A percentile compares a stretch with the other conserved stretches of the same genome.
Conservation (phyloP, 2,888 invertebrate species). For the Cryptophagus acutangulus region DNA sequence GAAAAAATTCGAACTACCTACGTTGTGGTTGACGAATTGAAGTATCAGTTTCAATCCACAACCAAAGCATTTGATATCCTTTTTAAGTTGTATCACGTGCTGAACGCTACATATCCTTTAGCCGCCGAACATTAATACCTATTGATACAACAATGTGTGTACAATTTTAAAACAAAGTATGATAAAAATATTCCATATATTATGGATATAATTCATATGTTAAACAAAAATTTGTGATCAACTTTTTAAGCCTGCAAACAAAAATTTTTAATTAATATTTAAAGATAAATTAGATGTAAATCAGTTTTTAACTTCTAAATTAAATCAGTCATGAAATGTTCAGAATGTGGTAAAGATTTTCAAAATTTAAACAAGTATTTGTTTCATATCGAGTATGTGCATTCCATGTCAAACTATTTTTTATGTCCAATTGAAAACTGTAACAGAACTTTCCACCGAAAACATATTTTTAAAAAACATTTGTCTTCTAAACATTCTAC, state of each 20-base stretch:
- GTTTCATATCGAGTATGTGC: conserved; percentile 8
- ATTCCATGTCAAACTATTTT: conserved; percentile 6
- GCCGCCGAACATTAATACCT: conserved; percentile 4
- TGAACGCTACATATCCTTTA: conserved; percentile 7
- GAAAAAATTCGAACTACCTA: conserved; percentile 2
- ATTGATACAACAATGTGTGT: conserved; percentile 5
- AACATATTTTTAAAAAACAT: conserved; percentile 8
- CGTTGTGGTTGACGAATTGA: conserved; percentile 10
- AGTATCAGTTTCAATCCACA: conserved; percentile 3
- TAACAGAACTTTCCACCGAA: not conserved
- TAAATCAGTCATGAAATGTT: conserved; percentile 8
- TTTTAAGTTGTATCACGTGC: conserved; percentile 7
- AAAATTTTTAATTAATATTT: conserved; percentile 1
- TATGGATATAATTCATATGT: not conserved
- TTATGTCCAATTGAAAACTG: conserved; percentile 8
- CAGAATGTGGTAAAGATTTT: conserved; percentile 5
- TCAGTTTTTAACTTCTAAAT: not conserved
- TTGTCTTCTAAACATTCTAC: conserved; percentile 1
- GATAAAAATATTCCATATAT: conserved; percentile 3
- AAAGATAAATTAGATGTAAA: not conserved
- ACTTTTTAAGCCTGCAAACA: too few relatives aligned
- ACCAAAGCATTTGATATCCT: conserved; percentile 7
- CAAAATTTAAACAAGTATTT: conserved; percentile 5
- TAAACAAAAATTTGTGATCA: too few relatives aligned
- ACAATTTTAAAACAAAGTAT: conserved; percentile 3